Conservation (phyloP, 2,888 invertebrate species). For the Agrochola macilenta region DNA sequence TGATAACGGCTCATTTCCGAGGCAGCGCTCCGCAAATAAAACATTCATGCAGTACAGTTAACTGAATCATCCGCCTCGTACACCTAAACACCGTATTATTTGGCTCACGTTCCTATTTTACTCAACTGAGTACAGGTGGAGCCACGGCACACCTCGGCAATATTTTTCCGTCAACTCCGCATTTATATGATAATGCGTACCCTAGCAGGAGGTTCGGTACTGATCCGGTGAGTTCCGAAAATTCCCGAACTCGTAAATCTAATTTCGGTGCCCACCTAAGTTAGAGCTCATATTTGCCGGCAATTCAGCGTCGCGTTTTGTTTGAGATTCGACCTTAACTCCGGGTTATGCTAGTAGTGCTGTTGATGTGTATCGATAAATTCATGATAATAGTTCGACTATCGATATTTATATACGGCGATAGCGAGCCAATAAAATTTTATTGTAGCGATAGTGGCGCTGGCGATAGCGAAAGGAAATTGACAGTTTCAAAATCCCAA, state of each 20-base stretch:
- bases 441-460: slow-evolving; percentile 60
- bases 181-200: slow-evolving; percentile 84
- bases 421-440: slow-evolving; percentile 64
- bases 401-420: slow-evolving; percentile 61
- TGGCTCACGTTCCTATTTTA: slow-evolving; percentile 70
- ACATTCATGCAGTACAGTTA: slow-evolving; percentile 73
- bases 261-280: slow-evolving; percentile 83
- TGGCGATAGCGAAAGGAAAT: slow-evolving; percentile 63
- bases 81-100: slow-evolving; percentile 72
- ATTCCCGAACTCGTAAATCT: slow-evolving; percentile 88
- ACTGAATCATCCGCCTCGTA: slow-evolving; percentile 67
- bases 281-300: slow-evolving; percentile 80
- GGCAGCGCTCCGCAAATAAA: slow-evolving; percentile 69
- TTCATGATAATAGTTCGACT: slow-evolving; percentile 59
- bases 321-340: slow-evolving; percentile 76
- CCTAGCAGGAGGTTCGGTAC: slow-evolving; percentile 80
- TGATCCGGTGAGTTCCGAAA: slow-evolving; percentile 88
- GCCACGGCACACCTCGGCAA: slow-evolving; percentile 76
- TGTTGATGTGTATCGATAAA: slow-evolving; percentile 68
- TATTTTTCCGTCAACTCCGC: slow-evolving; percentile 87
- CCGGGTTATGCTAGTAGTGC: slow-evolving; percentile 74
- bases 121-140: slow-evolving; percentile 74
- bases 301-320: slow-evolving; percentile 72
- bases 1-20: slow-evolving; percentile 65
- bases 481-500: slow-evolving; percentile 61